Percentiles rank a stretch among this genome's conserved stretches.
Conservation (phyloP, 2,797 vertebrate genomes). For the Calcarius lapponicus region DNA sequence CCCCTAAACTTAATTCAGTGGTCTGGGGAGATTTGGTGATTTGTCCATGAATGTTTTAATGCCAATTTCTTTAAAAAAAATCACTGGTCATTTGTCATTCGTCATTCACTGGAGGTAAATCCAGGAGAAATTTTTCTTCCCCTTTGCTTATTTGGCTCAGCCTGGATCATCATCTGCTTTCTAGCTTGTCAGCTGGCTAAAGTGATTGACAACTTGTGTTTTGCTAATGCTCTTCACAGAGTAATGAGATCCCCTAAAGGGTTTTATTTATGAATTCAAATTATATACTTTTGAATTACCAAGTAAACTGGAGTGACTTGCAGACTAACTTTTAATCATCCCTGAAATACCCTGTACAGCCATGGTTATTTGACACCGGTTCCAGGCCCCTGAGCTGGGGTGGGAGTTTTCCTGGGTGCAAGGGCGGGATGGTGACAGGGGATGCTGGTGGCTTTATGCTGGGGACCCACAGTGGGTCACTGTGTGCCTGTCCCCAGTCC, state of each 20-base stretch:
- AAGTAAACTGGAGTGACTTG: conserved; percentile 21
- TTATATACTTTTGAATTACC: conserved; percentile 44
- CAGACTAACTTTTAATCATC: conserved; percentile 20
- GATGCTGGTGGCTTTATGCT: not conserved
- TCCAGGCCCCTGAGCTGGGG: not conserved
- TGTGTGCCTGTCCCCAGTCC: not conserved
- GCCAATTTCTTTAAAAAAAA: not conserved
- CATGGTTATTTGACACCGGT: not conserved
- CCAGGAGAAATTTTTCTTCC: not conserved
- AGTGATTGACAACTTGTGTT: conserved; percentile 27
- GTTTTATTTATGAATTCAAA: conserved; percentile 57
- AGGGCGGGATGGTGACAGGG: not conserved
- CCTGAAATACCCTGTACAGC: not conserved
- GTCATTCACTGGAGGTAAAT: not conserved
- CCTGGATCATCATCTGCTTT: not conserved
- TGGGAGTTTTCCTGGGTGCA: not conserved
- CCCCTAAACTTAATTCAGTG: not conserved
- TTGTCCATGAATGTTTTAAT: not conserved
- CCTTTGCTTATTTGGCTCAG: not conserved
- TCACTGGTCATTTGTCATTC: fast-evolving
- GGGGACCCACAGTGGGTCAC: not conserved
- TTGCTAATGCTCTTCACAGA: conserved; percentile 42
- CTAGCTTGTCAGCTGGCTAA: not conserved
- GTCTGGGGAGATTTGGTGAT: not conserved
- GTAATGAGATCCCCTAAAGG: conserved; percentile 41